Conservation (phyloP, 2,888 invertebrate species). For the Volucella inanis region DNA sequence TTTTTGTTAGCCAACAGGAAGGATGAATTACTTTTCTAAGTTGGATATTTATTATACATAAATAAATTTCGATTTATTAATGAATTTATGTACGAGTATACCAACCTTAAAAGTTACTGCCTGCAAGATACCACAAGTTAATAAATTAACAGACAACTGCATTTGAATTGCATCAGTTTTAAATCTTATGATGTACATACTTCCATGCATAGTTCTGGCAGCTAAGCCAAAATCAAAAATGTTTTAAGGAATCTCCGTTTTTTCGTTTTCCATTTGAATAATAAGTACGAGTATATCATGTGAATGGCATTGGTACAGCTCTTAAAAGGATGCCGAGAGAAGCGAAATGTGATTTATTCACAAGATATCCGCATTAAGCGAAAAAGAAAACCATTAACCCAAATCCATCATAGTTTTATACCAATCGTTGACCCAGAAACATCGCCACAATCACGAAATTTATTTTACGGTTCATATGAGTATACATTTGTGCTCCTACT, state of each 20-base stretch:
- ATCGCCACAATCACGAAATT: slow-evolving; percentile 3
- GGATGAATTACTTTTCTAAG: too few relatives aligned
- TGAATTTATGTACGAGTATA: too few relatives aligned
- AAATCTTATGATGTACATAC: too few relatives aligned
- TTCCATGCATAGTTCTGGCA: slow-evolving; percentile 2
- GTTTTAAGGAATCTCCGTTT: neutral
- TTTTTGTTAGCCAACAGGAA: too few relatives aligned
- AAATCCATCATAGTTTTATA: slow-evolving; percentile 31
- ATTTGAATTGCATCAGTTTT: too few relatives aligned
- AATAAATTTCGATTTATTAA: too few relatives aligned
- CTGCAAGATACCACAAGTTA: too few relatives aligned
- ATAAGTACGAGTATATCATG: slow-evolving; percentile 8
- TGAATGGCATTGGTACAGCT: slow-evolving; percentile 16
- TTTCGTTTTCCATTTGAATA: slow-evolving; percentile 27
- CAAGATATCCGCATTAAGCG: slow-evolving; percentile 44
- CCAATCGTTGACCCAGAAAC: slow-evolving; percentile 49
- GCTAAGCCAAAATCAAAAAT: slow-evolving; percentile 9
- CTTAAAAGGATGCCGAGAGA: slow-evolving; percentile 32
- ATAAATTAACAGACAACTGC: too few relatives aligned
- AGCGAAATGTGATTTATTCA: slow-evolving; percentile 46
- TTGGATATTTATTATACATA: too few relatives aligned
- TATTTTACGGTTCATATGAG: too few relatives aligned
- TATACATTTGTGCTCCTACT: too few relatives aligned
- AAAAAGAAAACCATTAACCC: slow-evolving; percentile 48
- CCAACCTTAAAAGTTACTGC: too few relatives aligned